These are phyloP conservation scores for Cataglyphis hispanica DNA, from an alignment of 1,140 invertebrate genomes.

Conservation along the genomic window DNA sequence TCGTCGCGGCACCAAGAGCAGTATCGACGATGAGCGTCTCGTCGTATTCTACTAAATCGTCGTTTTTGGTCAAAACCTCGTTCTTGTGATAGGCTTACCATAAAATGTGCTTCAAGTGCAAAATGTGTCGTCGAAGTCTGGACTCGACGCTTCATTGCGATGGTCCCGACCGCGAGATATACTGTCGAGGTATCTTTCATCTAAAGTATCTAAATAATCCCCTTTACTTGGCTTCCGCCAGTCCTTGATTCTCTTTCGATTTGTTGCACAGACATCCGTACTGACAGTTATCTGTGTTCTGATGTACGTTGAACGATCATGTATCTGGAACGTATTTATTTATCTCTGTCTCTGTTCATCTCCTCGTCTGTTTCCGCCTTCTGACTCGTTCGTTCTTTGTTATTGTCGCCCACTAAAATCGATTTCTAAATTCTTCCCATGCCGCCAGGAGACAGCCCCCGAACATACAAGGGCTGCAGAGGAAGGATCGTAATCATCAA, in stretches of 20 bases:
- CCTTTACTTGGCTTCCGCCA: conserved; percentile 7
- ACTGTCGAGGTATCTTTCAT: conserved; percentile 94
- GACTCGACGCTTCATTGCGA: conserved; percentile 98
- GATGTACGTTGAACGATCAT: conserved; percentile 41
- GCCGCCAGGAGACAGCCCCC: conserved; percentile 52
- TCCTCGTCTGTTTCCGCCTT: conserved; percentile 7
- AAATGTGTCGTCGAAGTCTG: conserved; percentile 95
- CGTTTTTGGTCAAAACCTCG: conserved; percentile 82
- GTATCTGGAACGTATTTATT: conserved; percentile 12
- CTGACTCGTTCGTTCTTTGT: conserved; percentile 19
- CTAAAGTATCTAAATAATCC: conserved; percentile 55
- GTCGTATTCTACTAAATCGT: conserved; percentile 11
- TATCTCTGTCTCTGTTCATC: conserved; percentile 8
- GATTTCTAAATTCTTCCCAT: conserved; percentile 34
- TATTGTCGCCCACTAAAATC: conserved; percentile 41
- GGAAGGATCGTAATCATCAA: conserved; percentile 6
- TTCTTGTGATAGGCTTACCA: conserved; percentile 93
- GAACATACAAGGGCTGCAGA: conserved; percentile 39
- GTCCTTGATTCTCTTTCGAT: conserved; percentile 13
- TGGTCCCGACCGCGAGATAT: conserved; percentile 96
- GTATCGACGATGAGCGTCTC: conserved; percentile 13
- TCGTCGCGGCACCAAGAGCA: conserved; percentile 66
- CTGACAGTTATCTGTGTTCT: conserved; percentile 42
- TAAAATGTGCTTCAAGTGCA: conserved; percentile 96
- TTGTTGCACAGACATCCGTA: conserved; percentile 44